A percentile compares a stretch with the other conserved stretches of the same genome.
phyloP scores from a whole-genome alignment of 2,888 invertebrate species.

The Gymnosoma rotundatum region DNA sequence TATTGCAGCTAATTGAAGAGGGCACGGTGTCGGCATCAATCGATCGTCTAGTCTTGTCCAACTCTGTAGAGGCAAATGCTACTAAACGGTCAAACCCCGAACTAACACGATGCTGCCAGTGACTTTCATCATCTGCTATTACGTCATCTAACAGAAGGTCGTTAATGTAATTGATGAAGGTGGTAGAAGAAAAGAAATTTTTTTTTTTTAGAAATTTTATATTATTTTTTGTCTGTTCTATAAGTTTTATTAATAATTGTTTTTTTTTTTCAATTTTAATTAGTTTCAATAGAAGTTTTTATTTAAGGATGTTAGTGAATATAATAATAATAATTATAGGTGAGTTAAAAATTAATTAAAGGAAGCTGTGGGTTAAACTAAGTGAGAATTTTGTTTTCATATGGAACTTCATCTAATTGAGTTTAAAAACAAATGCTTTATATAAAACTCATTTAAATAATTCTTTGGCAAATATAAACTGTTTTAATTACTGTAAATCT shows the following conservation, averaged over 20 bases:
- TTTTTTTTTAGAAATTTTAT: slow-evolving; percentile 46
- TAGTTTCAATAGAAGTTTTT: not conserved
- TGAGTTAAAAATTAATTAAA: slow-evolving; percentile 20
- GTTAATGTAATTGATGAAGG: slow-evolving; percentile 27
- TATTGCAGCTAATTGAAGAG: slow-evolving; percentile 86
- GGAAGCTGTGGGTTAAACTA: not conserved
- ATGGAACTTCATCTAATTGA: slow-evolving; percentile 17
- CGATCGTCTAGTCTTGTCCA: slow-evolving; percentile 92
- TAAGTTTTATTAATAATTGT: slow-evolving; percentile 7
- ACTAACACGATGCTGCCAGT: slow-evolving; percentile 96
- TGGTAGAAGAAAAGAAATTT: slow-evolving; percentile 53
- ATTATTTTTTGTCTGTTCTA: slow-evolving; percentile 59
- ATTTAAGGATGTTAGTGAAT: slow-evolving; percentile 17
- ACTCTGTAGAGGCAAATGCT: slow-evolving; percentile 95
- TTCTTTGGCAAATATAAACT: slow-evolving; percentile 17
- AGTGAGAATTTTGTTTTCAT: slow-evolving; percentile 11
- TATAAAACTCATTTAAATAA: not conserved
- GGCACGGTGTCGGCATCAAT: slow-evolving; percentile 87
- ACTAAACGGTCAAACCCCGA: slow-evolving; percentile 96
- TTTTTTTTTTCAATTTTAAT: not conserved
- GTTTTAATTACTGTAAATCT: slow-evolving; percentile 31
- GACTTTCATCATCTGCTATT: slow-evolving; percentile 89
- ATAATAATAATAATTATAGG: slow-evolving; percentile 21
- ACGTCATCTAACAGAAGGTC: slow-evolving; percentile 79
- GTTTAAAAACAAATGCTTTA: not conserved